Percentiles rank a stretch among this genome's conserved stretches.
Conservation (phyloP, 2,888 invertebrate genomes). For the Iselma pallidipennis region DNA sequence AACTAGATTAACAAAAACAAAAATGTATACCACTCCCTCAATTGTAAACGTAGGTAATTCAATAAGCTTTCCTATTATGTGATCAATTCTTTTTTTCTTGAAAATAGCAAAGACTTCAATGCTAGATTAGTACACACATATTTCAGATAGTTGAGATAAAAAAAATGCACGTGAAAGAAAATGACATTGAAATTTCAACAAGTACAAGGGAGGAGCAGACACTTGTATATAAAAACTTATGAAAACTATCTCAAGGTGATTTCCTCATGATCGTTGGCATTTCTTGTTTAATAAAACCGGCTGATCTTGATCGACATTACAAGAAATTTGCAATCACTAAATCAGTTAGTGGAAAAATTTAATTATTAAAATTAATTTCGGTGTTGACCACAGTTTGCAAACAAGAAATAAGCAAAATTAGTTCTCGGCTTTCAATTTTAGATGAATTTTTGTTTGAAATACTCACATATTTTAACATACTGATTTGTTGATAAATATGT, state of each 20-base stretch:
- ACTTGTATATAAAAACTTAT: conserved; percentile 17
- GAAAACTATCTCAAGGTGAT: conserved; percentile 25
- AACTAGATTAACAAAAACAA: neutral
- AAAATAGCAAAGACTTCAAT: neutral
- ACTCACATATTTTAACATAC: conserved; percentile 55
- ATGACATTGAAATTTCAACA: conserved; percentile 28
- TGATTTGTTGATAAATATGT: conserved; percentile 25
- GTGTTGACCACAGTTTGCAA: no score
- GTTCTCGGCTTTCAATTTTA: no score
- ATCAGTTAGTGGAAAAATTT: no score
- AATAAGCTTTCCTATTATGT: neutral
- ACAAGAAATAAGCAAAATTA: no score
- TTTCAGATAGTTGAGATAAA: no score
- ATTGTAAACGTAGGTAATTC: neutral
- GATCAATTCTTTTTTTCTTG: neutral
- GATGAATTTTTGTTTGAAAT: conserved; percentile 25
- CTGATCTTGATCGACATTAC: conserved; percentile 20
- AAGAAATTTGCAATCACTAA: neutral
- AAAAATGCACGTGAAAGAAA: neutral
- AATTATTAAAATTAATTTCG: no score
- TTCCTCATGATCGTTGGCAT: conserved; percentile 20
- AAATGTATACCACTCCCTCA: neutral
- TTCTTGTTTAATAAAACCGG: conserved; percentile 18
- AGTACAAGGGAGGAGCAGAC: conserved; percentile 24
- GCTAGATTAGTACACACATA: neutral